A percentile compares a stretch with the other conserved stretches of the same genome.
These are phyloP conservation scores for Cervus canadensis DNA, from an alignment of 2,113 vertebrate species.

Conservation along the genomic window DNA sequence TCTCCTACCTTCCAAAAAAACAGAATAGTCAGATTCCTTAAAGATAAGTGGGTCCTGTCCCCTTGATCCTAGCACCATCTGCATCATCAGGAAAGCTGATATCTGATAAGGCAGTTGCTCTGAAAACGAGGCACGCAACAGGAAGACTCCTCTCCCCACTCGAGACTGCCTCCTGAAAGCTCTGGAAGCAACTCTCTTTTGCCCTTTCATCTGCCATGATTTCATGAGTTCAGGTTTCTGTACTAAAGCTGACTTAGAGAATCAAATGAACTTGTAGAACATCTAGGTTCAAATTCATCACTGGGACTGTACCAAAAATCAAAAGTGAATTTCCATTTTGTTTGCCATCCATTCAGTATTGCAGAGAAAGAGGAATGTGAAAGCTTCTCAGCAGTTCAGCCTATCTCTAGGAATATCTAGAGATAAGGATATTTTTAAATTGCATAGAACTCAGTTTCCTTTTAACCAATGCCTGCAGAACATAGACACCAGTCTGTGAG, in stretches of 20 bases:
- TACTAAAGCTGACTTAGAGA: neutral
- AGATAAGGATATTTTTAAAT: constrained; percentile 44
- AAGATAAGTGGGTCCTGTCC: neutral
- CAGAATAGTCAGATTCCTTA: constrained; percentile 3
- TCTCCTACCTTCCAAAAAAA: constrained; percentile 21
- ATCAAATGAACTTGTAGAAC: neutral
- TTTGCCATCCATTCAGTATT: neutral
- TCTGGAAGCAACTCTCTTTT: neutral
- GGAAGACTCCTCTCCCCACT: neutral
- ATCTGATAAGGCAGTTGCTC: neutral
- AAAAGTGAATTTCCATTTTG: neutral
- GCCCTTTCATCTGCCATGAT: neutral
- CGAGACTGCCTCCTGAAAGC: neutral
- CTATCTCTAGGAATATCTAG: constrained; percentile 16
- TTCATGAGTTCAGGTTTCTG: neutral
- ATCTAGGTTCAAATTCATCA: constrained; percentile 15
- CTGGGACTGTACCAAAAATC: neutral
- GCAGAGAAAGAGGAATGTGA: neutral
- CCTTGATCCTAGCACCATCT: neutral
- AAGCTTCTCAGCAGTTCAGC: neutral
- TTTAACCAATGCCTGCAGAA: neutral
- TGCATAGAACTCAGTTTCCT: constrained; percentile 25
- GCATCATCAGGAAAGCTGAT: constrained; percentile 35
- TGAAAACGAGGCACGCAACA: neutral
- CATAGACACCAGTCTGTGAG: neutral